Evolutionary conservation across 1,140 invertebrate genomes (phyloP), one percentile per base, ranked within the genome.

Genomic region (Pogonomyrmex barbatus): DNA sequence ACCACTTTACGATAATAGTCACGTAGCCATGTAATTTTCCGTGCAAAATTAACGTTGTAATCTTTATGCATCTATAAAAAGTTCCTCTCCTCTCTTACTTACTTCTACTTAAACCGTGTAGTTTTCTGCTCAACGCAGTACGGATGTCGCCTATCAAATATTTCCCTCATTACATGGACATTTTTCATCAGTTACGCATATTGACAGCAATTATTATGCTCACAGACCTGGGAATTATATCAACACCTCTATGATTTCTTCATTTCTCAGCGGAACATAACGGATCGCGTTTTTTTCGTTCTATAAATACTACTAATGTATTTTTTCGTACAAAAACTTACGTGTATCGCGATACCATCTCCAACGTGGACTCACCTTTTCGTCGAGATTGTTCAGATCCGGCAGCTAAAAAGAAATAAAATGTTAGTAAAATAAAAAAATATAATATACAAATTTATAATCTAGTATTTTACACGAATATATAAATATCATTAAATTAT

Each of bases 321-420:
- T 63, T 4, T 33, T 65, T 4, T 33, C 9, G 0, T 65, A 6
- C 2, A 36, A 36, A 36, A 36, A 36, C 17, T 63, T 2, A n/a
- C 30, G 10, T 58, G 4, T 78, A 56, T 6, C 45, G 42, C 4
- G 2, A 56, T n/a, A 3, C n/a, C n/a, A 63, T 71, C 50, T 58
- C 12, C n/a, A 17, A 73, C 12, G 6, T 60, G 33, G 36, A 92
- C 93, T 94, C 89, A 95, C 94, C 93, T 93, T 95, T 84, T 94
- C 93, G 84, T 94, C 93, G 86, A 94, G 93, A 56, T 88, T 94
- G 85, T 92, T 92, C 63, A 94, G 42, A 79, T 94, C 93, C 54
- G 94, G 94, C 85, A 95, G 85, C 94, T 95, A 91, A 82, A 95
- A 95, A 91, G 12, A 91, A 93, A 90, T 73, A 85, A 9, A 83